phyloP scores from a whole-genome alignment of 2,113 vertebrate genomes.

The Thryonomys swinderianus region DNA sequence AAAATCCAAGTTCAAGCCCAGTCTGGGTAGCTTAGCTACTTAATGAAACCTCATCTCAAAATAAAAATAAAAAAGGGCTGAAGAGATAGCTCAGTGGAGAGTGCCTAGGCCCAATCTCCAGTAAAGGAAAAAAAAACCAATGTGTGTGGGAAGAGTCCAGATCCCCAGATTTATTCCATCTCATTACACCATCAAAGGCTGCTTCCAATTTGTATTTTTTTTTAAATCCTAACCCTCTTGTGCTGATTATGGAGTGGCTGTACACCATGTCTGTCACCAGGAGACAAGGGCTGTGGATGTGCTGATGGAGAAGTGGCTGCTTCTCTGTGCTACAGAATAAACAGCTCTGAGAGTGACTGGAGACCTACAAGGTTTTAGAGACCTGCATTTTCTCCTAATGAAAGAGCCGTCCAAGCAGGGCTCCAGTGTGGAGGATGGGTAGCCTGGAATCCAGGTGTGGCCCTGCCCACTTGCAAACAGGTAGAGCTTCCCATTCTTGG shows the following conservation, averaged over 20 bases:
- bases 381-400: background rate
- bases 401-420: background rate
- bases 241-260: background rate
- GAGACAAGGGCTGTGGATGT: background rate
- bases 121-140: background rate
- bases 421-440: background rate
- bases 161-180: background rate
- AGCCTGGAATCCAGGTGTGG: background rate
- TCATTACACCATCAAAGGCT: background rate
- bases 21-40: background rate
- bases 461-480: background rate
- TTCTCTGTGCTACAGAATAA: background rate
- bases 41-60: background rate
- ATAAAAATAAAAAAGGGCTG: background rate
- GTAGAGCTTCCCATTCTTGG: background rate
- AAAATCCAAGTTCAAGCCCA: background rate
- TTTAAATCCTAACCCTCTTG: background rate
- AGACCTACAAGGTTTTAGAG: background rate
- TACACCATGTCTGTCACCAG: background rate
- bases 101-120: background rate
- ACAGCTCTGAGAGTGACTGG: background rate
- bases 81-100: background rate
- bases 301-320: background rate
- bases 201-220: constrained; percentile 1
- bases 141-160: background rate